These are phyloP conservation scores for Apeltes quadracus DNA, from an alignment of 2,113 vertebrate species.

Conservation along the genomic window DNA sequence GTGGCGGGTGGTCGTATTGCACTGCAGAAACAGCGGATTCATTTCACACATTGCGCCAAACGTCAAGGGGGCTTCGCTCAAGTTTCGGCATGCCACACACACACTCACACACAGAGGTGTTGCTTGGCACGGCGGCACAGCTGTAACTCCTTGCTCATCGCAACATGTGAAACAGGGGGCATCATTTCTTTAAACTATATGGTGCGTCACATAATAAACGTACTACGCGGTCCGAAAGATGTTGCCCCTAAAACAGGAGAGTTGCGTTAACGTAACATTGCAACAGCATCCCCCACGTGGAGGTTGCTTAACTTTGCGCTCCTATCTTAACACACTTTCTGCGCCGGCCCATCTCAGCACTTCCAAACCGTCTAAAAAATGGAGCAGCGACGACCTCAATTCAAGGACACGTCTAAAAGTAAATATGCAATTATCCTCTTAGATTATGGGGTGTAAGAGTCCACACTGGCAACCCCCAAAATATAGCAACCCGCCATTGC, in stretches of 20 bases:
- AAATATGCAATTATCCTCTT: conserved; percentile 74
- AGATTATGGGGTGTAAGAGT: conserved; percentile 47
- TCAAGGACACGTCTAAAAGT: conserved; percentile 71
- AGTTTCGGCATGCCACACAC: conserved; percentile 22
- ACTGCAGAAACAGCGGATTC: too few species aligned
- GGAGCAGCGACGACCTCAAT: conserved; percentile 62
- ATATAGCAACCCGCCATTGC: conserved; percentile 61
- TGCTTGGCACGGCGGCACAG: neutral
- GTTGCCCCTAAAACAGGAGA: neutral
- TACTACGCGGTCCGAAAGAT: neutral
- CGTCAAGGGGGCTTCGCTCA: neutral
- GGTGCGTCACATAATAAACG: neutral
- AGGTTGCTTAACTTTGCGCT: neutral
- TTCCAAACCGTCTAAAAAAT: conserved; percentile 57
- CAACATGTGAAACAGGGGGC: conserved; percentile 7
- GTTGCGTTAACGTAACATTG: neutral
- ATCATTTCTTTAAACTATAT: conserved; percentile 2
- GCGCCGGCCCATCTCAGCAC: neutral
- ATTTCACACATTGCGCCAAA: too few species aligned
- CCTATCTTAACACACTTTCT: conserved; percentile 23
- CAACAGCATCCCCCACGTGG: neutral
- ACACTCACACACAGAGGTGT: neutral
- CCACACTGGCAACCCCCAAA: conserved; percentile 52
- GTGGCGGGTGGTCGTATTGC: too few species aligned
- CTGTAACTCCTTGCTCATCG: conserved; percentile 11